Evolutionary conservation across 1,140 invertebrate species (phyloP).

Genomic region (Dryas iulia): DNA sequence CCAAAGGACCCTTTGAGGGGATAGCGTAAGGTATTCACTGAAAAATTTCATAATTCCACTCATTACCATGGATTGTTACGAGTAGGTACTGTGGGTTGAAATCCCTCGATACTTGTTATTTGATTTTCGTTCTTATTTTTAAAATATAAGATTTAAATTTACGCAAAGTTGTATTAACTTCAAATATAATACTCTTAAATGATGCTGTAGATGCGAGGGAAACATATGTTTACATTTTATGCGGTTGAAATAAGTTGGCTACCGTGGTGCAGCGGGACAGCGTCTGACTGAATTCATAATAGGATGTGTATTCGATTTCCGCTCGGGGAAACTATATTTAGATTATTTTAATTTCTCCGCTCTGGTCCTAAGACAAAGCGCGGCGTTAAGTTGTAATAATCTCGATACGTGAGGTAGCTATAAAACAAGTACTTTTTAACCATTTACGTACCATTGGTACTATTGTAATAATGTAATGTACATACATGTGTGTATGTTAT

Average conservation of each 20-base stretch:
- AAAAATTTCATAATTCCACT: neutral
- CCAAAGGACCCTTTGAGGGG: slow-evolving; percentile 1
- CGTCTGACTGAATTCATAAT: too few species aligned
- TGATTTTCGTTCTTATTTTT: neutral
- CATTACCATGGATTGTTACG: neutral
- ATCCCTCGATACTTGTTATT: neutral
- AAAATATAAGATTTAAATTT: neutral
- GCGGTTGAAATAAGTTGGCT: neutral
- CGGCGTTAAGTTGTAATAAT: too few species aligned
- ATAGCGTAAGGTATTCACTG: neutral
- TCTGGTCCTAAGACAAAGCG: too few species aligned
- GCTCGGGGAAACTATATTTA: too few species aligned
- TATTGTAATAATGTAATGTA: too few species aligned
- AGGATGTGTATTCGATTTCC: too few species aligned
- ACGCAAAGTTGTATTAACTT: neutral
- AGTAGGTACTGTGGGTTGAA: neutral
- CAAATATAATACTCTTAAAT: neutral
- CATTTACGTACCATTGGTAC: too few species aligned
- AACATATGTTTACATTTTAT: neutral
- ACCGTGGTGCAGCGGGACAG: too few species aligned
- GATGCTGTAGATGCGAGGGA: neutral
- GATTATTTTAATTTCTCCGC: too few species aligned
- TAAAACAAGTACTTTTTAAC: too few species aligned
- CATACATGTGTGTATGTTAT: too few species aligned
- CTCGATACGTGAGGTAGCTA: too few species aligned